phyloP scores from a whole-genome alignment of 2,797 vertebrate species.

The Arremon aurantiirostris region DNA sequence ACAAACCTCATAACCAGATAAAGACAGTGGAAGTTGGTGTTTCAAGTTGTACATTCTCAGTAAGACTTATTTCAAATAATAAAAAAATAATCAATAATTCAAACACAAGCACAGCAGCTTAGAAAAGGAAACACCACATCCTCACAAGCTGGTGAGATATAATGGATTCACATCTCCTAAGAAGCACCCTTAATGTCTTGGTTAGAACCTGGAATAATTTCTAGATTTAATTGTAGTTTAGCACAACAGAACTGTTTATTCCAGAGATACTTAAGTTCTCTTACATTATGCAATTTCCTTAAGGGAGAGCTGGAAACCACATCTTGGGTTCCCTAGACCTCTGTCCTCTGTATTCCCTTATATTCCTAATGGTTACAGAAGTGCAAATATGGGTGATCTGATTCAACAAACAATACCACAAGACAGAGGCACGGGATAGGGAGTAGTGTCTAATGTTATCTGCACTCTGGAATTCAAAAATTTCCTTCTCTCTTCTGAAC shows the following conservation, averaged over 20 bases:
- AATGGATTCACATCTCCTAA: not conserved
- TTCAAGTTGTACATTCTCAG: not conserved
- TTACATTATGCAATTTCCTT: not conserved
- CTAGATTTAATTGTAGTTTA: not conserved
- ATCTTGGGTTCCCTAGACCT: not conserved
- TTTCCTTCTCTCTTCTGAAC: not conserved
- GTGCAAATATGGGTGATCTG: not conserved
- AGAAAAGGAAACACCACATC: not conserved
- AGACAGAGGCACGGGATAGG: not conserved
- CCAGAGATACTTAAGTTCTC: not conserved
- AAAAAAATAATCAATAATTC: not conserved
- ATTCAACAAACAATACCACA: not conserved
- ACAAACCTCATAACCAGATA: not conserved
- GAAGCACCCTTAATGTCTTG: not conserved
- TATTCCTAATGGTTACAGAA: not conserved
- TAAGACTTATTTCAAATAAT: not conserved
- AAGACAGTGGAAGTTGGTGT: not conserved
- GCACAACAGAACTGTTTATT: not conserved
- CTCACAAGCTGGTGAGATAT: not conserved
- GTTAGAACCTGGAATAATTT: not conserved
- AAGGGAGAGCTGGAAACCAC: not conserved
- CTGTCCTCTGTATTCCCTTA: not conserved
- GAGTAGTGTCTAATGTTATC: not conserved
- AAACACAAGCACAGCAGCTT: not conserved
- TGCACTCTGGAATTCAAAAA: not conserved